Base-by-base conservation (phyloP, 2,888 invertebrate species). In the Iselma pallidipennis region DNA sequence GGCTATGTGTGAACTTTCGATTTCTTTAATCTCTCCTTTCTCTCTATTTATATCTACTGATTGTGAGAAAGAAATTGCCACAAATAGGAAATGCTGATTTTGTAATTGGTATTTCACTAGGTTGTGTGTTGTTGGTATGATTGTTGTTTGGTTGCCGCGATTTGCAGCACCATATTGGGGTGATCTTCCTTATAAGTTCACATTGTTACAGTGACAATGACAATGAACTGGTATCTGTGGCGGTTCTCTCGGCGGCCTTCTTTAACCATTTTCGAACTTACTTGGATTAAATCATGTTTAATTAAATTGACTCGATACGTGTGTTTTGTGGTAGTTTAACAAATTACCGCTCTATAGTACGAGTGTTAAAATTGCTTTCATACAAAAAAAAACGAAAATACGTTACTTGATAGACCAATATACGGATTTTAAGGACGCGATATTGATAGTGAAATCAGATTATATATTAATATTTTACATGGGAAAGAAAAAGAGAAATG, bases 171-270 rank as follows among this genome's bases (percentile, higher is more conserved):
- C 51, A 29, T 51, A 51, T 51, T 31, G 28, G 51, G 28, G 28
- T 26, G 29, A 37, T 65, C 63, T 68, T 59, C 71, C 71, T 67
- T 71, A 69, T 71, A 64, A 57, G 71, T 66, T 60, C 61, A 58
- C 59, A 63, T 59, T 59, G 63, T 66, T 66, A 65, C 55, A 68
- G 63, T 66, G 66, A 60, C 69, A 68, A 63, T 68, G 70, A 69
- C 71, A 67, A 71, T 69, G 71, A 67, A 42, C 42, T 42, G 67
- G 67, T 65, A 65, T 65, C 63, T 63, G 58, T 12, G 1, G 29
- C 31, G 19, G 31, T 3, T 25, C 12, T 59, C 64, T 60, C 57
- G 66, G 64, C 66, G 67, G 60, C 70, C 70, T 70, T 67, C 68
- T 66, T 64, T 48, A 55, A 55, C 68, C 63, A 64, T 69, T 51